A percentile compares a stretch with the other conserved stretches of the same genome.
These are phyloP conservation scores for Sicus ferrugineus DNA, from an alignment of 2,888 invertebrate species.

Conservation along the genomic window DNA sequence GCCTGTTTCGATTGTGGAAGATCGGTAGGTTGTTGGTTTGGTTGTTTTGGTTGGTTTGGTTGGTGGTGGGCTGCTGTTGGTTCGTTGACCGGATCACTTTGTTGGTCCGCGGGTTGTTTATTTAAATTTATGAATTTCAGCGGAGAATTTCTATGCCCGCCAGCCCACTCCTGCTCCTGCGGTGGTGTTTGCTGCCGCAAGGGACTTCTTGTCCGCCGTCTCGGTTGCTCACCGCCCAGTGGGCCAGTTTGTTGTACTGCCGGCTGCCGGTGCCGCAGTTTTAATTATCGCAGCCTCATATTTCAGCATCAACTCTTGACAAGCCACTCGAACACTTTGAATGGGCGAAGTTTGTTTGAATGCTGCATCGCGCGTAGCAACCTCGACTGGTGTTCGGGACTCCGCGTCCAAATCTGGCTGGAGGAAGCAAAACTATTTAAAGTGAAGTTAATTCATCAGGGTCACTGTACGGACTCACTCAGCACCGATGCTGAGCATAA, in stretches of 20 bases:
- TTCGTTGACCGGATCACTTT: conserved; percentile 1
- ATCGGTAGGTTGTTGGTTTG: conserved; percentile 6
- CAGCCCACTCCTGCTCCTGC: background rate
- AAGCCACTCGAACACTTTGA: conserved; percentile 5
- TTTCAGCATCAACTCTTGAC: conserved; percentile 27
- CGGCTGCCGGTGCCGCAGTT: background rate
- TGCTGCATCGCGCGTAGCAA: background rate
- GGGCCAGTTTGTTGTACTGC: conserved; percentile 23
- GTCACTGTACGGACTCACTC: background rate
- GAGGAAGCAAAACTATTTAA: background rate
- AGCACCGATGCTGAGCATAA: no score
- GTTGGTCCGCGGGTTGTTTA: background rate
- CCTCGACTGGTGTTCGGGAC: background rate
- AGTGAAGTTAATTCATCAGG: background rate
- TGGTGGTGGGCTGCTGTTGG: conserved; percentile 10
- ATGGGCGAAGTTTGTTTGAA: conserved; percentile 16
- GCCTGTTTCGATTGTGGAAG: background rate
- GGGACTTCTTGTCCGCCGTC: conserved; percentile 1
- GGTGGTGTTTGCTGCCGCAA: background rate
- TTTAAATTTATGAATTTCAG: conserved; percentile 26
- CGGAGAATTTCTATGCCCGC: conserved; percentile 6
- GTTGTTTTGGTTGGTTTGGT: background rate
- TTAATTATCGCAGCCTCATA: conserved; percentile 28
- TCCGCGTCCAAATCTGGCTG: background rate
- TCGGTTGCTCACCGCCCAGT: background rate